Percentiles rank a stretch among this genome's conserved stretches.
phyloP scores from a whole-genome alignment of 1,140 invertebrate species.

The Monomorium pharaonis region DNA sequence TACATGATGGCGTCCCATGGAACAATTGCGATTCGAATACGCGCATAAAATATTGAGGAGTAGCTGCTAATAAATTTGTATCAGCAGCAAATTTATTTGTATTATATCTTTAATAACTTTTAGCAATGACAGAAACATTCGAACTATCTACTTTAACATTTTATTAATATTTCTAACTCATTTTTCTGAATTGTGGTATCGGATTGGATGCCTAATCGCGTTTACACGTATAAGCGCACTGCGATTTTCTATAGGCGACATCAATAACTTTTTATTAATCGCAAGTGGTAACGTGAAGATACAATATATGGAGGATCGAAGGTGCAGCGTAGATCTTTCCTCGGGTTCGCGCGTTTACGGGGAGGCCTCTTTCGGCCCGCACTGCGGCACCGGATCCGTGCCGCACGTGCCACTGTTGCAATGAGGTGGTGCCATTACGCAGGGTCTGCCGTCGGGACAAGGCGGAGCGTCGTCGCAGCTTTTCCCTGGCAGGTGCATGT shows the following conservation, averaged over 20 bases:
- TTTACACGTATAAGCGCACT: not conserved
- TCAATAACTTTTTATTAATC: constrained; percentile 11
- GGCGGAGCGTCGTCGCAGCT: constrained; percentile 68
- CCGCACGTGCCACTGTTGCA: constrained; percentile 72
- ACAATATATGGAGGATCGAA: not conserved
- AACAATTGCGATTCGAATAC: too few relatives aligned
- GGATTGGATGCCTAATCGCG: not conserved
- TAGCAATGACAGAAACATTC: too few relatives aligned
- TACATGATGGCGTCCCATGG: too few relatives aligned
- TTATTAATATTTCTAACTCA: too few relatives aligned
- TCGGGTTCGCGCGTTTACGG: not conserved
- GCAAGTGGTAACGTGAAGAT: not conserved
- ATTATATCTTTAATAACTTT: too few relatives aligned
- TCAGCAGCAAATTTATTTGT: too few relatives aligned
- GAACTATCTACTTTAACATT: too few relatives aligned
- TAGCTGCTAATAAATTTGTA: too few relatives aligned
- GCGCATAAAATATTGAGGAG: too few relatives aligned
- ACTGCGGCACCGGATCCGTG: constrained; percentile 66
- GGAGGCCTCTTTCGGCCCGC: constrained; percentile 47
- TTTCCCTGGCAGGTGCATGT: constrained; percentile 74
- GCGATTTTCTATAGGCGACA: not conserved
- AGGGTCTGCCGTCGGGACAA: constrained; percentile 69
- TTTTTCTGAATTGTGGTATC: not conserved
- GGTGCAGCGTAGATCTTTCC: not conserved
- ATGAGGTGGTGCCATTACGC: constrained; percentile 67